These are phyloP conservation scores for Podotricha telesiphe DNA, from an alignment of 2,888 invertebrate genomes.

Conservation along the genomic window DNA sequence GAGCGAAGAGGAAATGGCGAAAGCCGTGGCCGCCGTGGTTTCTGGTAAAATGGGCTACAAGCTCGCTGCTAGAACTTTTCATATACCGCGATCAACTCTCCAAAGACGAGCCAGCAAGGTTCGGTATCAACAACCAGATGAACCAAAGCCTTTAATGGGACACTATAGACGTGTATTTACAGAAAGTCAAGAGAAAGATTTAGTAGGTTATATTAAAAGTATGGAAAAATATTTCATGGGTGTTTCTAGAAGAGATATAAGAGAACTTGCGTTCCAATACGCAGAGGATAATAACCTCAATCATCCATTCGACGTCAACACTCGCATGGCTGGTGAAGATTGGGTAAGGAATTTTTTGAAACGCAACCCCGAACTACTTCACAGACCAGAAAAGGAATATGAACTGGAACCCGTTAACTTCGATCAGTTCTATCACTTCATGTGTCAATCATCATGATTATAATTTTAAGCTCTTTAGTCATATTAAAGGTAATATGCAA, in stretches of 20 bases:
- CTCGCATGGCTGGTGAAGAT: slow-evolving; percentile 79
- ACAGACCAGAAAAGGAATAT: slow-evolving; percentile 67
- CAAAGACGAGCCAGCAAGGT: slow-evolving; percentile 78
- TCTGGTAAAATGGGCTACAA: slow-evolving; percentile 82
- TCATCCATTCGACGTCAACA: slow-evolving; percentile 77
- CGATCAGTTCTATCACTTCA: slow-evolving; percentile 80
- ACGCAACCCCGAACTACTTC: slow-evolving; percentile 72
- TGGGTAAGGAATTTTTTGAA: slow-evolving; percentile 81
- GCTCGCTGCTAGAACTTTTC: slow-evolving; percentile 76
- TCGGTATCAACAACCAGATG: slow-evolving; percentile 73
- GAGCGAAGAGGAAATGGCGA: slow-evolving; percentile 80
- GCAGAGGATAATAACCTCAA: slow-evolving; percentile 75
- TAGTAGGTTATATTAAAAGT: slow-evolving; percentile 79
- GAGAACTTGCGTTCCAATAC: slow-evolving; percentile 79
- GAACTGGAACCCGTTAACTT: slow-evolving; percentile 78
- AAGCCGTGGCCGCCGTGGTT: slow-evolving; percentile 78
- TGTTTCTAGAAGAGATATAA: slow-evolving; percentile 75
- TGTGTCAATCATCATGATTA: slow-evolving; percentile 77
- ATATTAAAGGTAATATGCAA: slow-evolving; percentile 52
- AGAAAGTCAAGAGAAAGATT: slow-evolving; percentile 76
- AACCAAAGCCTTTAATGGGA: slow-evolving; percentile 77
- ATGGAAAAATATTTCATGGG: slow-evolving; percentile 81
- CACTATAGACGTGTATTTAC: slow-evolving; percentile 79
- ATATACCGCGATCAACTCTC: slow-evolving; percentile 77
- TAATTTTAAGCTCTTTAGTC: slow-evolving; percentile 39